Conservation (phyloP, 92 coral and sea anemone genomes). For the Ricordea florida region DNA sequence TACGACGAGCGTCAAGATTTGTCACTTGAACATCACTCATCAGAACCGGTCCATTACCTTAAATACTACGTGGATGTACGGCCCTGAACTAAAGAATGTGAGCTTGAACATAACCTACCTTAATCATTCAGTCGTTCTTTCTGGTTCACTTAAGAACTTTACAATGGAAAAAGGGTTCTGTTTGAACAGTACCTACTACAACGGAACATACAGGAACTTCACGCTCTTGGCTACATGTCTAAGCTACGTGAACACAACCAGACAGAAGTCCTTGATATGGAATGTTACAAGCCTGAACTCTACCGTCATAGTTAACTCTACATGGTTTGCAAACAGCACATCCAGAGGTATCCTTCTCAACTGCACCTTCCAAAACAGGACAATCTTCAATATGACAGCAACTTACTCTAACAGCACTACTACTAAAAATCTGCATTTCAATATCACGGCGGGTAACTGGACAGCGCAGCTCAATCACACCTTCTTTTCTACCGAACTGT, state of each 20-base stretch:
- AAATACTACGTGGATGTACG: constrained; percentile 59
- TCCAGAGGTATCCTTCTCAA: constrained; percentile 47
- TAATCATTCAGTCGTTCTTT: constrained; percentile 60
- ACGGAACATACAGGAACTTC: constrained; percentile 53
- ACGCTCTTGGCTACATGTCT: constrained; percentile 58
- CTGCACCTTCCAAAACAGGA: constrained; percentile 55
- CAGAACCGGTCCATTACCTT: constrained; percentile 53
- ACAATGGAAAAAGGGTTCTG: constrained; percentile 60
- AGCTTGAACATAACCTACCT: constrained; percentile 57
- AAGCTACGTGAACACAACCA: constrained; percentile 48
- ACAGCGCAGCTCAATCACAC: constrained; percentile 61
- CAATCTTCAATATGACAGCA: constrained; percentile 58
- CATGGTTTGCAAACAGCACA: constrained; percentile 55
- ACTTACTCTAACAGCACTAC: constrained; percentile 50
- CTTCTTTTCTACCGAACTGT: constrained; percentile 24
- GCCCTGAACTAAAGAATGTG: constrained; percentile 31
- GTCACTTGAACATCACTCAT: constrained; percentile 54
- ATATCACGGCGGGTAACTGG: constrained; percentile 59
- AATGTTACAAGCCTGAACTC: constrained; percentile 56
- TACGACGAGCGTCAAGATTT: constrained; percentile 28
- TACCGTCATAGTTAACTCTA: constrained; percentile 51
- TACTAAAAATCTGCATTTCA: constrained; percentile 34
- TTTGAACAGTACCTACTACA: constrained; percentile 59
- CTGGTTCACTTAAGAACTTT: constrained; percentile 43
- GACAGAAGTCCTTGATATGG: constrained; percentile 47